phyloP scores from a whole-genome alignment of 2,113 vertebrate genomes.

The Bufo bufo region DNA sequence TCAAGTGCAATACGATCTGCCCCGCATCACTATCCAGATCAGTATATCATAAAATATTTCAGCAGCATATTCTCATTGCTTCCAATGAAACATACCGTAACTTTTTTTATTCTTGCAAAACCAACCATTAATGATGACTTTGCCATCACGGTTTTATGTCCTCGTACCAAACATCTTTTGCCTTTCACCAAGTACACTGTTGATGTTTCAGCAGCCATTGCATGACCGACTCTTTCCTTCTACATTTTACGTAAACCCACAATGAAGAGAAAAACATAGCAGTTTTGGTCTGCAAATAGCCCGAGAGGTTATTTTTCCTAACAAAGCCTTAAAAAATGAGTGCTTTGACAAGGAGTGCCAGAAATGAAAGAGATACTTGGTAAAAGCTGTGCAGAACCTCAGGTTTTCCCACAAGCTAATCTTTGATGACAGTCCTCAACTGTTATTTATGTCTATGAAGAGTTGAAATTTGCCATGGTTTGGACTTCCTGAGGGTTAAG shows the following conservation, averaged over 20 bases:
- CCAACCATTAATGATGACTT: not conserved
- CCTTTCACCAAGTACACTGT: not conserved
- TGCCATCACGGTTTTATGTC: not conserved
- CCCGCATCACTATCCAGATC: not conserved
- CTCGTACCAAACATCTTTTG: not conserved
- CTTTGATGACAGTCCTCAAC: constrained; percentile 20
- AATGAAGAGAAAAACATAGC: constrained; percentile 9
- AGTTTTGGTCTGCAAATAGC: constrained; percentile 35
- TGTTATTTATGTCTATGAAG: constrained; percentile 27
- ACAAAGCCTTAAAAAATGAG: constrained; percentile 6
- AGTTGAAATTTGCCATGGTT: constrained; percentile 18
- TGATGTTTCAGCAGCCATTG: not conserved
- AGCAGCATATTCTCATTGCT: not conserved
- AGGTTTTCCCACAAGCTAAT: constrained; percentile 23
- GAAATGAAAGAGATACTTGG: constrained; percentile 23
- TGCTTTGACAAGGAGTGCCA: constrained; percentile 20
- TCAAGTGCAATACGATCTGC: not conserved
- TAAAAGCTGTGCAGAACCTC: constrained; percentile 14
- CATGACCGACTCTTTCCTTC: constrained; percentile 34
- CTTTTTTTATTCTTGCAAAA: not conserved
- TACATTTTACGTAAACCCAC: constrained; percentile 31
- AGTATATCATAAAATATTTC: not conserved
- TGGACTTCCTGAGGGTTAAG: constrained; percentile 1
- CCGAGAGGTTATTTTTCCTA: constrained; percentile 28
- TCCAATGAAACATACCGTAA: not conserved